A percentile compares a stretch with the other conserved stretches of the same genome.
Evolutionary conservation across 2,113 vertebrate species (phyloP).

Genomic region (Lynx canadensis): DNA sequence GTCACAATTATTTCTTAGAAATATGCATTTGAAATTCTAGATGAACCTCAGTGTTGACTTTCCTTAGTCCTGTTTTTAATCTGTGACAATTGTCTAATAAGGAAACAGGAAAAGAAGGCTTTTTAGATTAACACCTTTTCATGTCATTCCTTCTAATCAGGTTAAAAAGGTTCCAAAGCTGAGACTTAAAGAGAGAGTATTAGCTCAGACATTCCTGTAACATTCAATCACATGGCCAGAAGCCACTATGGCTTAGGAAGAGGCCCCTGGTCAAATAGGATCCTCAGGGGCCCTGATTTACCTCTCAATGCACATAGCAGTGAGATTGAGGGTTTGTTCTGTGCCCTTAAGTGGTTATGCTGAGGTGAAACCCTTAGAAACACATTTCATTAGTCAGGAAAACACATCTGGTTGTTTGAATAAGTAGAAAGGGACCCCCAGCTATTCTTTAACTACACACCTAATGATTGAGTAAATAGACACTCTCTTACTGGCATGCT

Average conservation of each 20-base stretch:
- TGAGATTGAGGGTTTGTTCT: neutral
- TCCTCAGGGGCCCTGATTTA: neutral
- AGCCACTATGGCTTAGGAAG: neutral
- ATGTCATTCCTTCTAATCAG: neutral
- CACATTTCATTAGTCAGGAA: neutral
- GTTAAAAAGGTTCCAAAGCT: neutral
- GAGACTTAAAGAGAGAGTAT: neutral
- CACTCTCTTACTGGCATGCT: neutral
- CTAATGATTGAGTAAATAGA: neutral
- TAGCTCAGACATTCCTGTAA: constrained; percentile 8
- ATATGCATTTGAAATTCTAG: neutral
- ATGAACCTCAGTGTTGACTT: neutral
- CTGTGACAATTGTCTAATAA: neutral
- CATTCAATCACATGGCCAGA: neutral
- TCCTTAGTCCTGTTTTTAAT: neutral
- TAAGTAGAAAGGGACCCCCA: neutral
- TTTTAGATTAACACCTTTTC: neutral
- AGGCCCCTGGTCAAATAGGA: neutral
- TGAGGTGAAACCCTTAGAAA: neutral
- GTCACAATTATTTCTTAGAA: neutral
- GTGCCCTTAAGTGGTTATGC: neutral
- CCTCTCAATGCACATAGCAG: neutral
- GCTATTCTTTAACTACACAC: neutral
- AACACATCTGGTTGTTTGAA: neutral
- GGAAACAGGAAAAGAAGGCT: neutral